Conservation (phyloP, 2,888 invertebrate genomes). For the Nesidiocoris tenuis region DNA sequence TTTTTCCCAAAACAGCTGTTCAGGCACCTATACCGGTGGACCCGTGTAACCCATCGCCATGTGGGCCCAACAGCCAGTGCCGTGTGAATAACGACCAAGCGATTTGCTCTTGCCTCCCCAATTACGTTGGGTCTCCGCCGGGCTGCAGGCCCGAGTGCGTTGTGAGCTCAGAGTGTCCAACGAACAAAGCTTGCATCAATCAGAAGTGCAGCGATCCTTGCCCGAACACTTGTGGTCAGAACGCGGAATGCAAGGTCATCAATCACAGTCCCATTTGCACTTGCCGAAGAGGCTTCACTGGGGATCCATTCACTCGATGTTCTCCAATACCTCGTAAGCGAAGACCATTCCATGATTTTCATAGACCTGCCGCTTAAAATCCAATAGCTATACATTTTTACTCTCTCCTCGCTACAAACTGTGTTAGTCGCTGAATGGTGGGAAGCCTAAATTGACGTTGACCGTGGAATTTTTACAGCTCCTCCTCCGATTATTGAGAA, state of each 20-base stretch:
- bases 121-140: slow-evolving; percentile 66
- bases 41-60: slow-evolving; percentile 76
- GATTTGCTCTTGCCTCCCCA: slow-evolving; percentile 68
- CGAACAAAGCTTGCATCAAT: slow-evolving; percentile 66
- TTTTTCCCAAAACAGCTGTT: slow-evolving; percentile 44
- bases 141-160: slow-evolving; percentile 73
- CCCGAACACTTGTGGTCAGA: slow-evolving; percentile 69
- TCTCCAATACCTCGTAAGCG: slow-evolving; percentile 53
- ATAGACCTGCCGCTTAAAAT: too few species aligned
- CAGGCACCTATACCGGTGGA: slow-evolving; percentile 52
- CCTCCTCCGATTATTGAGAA: slow-evolving; percentile 49
- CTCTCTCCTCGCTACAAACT: too few species aligned
- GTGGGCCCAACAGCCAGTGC: slow-evolving; percentile 80
- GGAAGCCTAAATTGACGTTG: slow-evolving; percentile 5
- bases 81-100: slow-evolving; percentile 69
- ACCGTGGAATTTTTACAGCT: slow-evolving; percentile 48
- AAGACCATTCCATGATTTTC: background rate
- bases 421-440: too few species aligned
- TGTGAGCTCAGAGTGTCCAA: slow-evolving; percentile 69
- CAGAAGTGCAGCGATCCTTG: slow-evolving; percentile 74
- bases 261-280: slow-evolving; percentile 72
- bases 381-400: too few species aligned
- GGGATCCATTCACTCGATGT: slow-evolving; percentile 68
- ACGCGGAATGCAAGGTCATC: slow-evolving; percentile 70
- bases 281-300: slow-evolving; percentile 63